Evolutionary conservation across 2,888 invertebrate species (phyloP).

Genomic region (Harpagoxenus sublaevis): DNA sequence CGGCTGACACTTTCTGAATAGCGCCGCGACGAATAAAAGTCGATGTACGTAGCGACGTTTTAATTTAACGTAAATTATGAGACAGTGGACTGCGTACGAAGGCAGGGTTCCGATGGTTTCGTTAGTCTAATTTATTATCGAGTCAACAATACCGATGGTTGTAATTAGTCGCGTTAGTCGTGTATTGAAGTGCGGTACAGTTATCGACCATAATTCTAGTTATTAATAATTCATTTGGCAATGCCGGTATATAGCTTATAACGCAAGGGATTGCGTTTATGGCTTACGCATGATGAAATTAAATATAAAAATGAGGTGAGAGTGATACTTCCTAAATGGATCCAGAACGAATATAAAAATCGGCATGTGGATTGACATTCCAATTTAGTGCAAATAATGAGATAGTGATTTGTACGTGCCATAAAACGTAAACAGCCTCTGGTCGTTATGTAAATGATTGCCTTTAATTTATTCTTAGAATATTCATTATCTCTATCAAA

Average conservation of each 20-base stretch:
- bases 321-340: not conserved
- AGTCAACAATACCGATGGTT: constrained; percentile 37
- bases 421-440: constrained; percentile 21
- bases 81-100: not conserved
- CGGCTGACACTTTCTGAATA: constrained; percentile 19
- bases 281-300: constrained; percentile 21
- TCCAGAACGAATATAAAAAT: constrained; percentile 8
- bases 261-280: constrained; percentile 13
- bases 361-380: constrained; percentile 26
- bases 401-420: constrained; percentile 39
- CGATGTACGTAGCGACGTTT: constrained; percentile 17
- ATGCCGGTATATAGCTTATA: not conserved
- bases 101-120: constrained; percentile 2
- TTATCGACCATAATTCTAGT: constrained; percentile 29
- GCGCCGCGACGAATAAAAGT: constrained; percentile 32
- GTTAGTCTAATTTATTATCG: constrained; percentile 36
- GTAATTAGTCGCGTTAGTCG: constrained; percentile 50
- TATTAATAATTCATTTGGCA: constrained; percentile 44
- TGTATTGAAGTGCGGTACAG: constrained; percentile 16
- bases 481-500: constrained; percentile 16
- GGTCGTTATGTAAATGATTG: constrained; percentile 29
- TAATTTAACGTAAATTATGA: constrained; percentile 45
- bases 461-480: constrained; percentile 29
- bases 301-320: not conserved
- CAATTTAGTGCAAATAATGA: constrained; percentile 42